Base-by-base conservation (phyloP, 2,113 vertebrate genomes). In the Gnathonemus echidnorhynchus region DNA sequence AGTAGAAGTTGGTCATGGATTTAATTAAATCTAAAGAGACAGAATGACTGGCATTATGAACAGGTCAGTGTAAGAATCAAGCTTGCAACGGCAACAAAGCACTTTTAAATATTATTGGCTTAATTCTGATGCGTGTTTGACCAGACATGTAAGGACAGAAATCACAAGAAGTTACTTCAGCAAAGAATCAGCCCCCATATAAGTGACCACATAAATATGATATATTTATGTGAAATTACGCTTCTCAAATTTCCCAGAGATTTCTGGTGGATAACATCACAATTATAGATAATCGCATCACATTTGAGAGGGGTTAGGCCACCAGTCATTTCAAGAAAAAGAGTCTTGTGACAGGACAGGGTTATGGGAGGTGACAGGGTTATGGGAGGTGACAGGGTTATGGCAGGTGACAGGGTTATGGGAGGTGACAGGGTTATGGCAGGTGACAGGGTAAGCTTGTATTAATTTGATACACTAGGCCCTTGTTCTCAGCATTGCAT, bases 21-120 rank as follows among this genome's bases (percentile, higher is more conserved):
- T 96, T 95, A 95, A 95, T 95, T 94, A 94, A 95, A 94, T 93
- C 92, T 93, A 92, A 93, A 91, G 92, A 92, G 93, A 92, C 89
- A 91, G 92, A 93, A 92, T 95, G 94, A 94, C 90, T 95, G 93
- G 95, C 92, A 93, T 90, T 90, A 90, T n/a, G 90, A 95, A 94
- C 92, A 92, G 92, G 93, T 88, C 90, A 92, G 90, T 89, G 88
- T 50, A n/a, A 92, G 92, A 92, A 95, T 95, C 94, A 93, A 95
- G 95, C 91, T 92, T 89, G 42, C 91, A 91, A 94, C 94, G 92
- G 90, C 91, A 89, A 91, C 91, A 89, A 89, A 91, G 85, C 89
- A 90, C 74, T 93, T 92, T 94, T 91, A 91, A 93, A 89, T 89
- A 90, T 53, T 80, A 80, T 80, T 42, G 13, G 13, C 74, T 42